These are phyloP conservation scores for Phasianus colchicus DNA, from an alignment of 2,113 vertebrate species.

Conservation along the genomic window DNA sequence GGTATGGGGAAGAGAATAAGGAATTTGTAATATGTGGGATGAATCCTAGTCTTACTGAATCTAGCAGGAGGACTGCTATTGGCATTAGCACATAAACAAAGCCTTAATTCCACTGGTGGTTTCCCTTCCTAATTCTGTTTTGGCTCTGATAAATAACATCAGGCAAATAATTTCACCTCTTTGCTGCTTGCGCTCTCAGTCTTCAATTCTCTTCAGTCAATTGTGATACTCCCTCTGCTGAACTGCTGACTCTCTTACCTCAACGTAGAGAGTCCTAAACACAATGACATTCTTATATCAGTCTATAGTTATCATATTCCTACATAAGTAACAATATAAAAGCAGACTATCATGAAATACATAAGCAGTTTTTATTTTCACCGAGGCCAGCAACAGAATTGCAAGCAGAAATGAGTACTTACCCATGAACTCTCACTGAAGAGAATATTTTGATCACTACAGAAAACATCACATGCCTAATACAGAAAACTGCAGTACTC, in stretches of 20 bases:
- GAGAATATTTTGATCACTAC: background rate
- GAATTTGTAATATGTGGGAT: background rate
- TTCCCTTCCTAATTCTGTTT: background rate
- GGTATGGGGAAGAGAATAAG: background rate
- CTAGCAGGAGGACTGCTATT: background rate
- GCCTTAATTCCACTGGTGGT: background rate
- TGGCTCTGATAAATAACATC: background rate
- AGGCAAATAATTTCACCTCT: background rate
- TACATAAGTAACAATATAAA: background rate
- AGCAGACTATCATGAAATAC: background rate
- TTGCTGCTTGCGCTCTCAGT: background rate
- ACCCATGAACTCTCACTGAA: background rate
- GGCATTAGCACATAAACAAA: background rate
- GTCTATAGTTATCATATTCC: background rate
- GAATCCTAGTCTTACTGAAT: background rate
- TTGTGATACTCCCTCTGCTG: background rate
- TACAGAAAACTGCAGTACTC: background rate
- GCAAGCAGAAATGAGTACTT: background rate
- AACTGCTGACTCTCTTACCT: background rate
- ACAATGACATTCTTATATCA: background rate
- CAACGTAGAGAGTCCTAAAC: background rate
- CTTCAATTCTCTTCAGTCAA: background rate
- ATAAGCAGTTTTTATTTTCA: background rate
- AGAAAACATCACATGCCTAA: background rate
- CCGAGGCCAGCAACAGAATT: background rate